Evolutionary conservation across 1,140 invertebrate species (phyloP), one percentile per base, ranked within the genome.

Genomic region (Drosophila micromelanica): DNA sequence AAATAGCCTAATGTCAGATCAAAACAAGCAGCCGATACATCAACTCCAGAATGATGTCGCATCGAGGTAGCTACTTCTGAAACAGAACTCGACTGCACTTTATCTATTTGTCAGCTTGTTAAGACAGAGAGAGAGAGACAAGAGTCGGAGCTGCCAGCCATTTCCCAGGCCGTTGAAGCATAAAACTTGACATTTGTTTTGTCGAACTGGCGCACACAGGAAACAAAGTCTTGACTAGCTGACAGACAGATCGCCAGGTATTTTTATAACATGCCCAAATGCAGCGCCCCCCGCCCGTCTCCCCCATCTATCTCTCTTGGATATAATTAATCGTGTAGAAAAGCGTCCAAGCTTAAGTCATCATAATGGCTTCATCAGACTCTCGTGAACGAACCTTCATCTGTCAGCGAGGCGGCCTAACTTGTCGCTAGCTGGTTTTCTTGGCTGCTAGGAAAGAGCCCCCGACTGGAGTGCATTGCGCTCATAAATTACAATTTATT

Each of bases 401-500:
- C 65, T 76, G 68, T 72, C 73, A 76, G 30, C 68, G 49, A 43
- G 65, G 52, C 72, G 56, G 72, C 65, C 65, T 73, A 69, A 69
- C 64, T 61, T 69, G 71, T 69, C 64, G 68, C 68, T 63, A 37
- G 65, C 49, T 20, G 56, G 63, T 30, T 56, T 61, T n/a, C 45
- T 32, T 32, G 30, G 40, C 57, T 38, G 12, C 65, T 54, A 48
- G 40, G 11, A 17, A 20, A 11, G 23, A 42, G 20, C 20, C 17
- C 13, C 48, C 48, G 54, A 30, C 32, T 1, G 57, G 30, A 73
- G 62, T 76, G 55, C 60, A 63, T 56, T 52, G 61, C 57, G 59
- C 77, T 72, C 81, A 86, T 85, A 85, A 85, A 85, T 86, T 69
- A 86, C 77, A 85, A 80, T 85, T 85, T 85, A 85, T 85, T 85